Conservation (phyloP, 2,888 invertebrate species). For the Caradrina clavipalpis region DNA sequence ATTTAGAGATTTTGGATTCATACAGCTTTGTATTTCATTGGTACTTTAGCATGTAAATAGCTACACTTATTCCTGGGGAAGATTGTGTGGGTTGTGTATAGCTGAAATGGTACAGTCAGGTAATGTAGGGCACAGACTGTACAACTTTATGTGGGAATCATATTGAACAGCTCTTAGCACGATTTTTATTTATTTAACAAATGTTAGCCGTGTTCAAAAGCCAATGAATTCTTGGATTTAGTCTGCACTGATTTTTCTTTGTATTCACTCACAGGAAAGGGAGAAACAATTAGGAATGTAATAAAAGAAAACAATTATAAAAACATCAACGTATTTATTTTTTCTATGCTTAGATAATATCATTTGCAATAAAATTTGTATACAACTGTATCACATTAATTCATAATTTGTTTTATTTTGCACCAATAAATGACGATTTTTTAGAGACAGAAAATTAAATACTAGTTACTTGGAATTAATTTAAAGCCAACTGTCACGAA, state of each 20-base stretch:
- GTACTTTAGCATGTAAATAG: slow-evolving; percentile 7
- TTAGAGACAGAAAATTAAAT: slow-evolving; percentile 6
- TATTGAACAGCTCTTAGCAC: not conserved
- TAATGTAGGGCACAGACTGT: not conserved
- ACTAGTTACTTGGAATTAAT: not conserved
- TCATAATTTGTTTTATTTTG: slow-evolving; percentile 49
- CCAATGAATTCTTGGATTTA: not conserved
- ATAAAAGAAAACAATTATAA: slow-evolving; percentile 46
- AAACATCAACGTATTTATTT: slow-evolving; percentile 63
- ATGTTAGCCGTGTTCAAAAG: not conserved
- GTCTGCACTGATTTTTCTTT: slow-evolving; percentile 12
- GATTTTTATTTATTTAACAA: not conserved
- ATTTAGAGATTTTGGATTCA: not conserved
- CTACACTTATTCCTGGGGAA: not conserved
- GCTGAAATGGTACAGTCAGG: not conserved
- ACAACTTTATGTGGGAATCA: not conserved
- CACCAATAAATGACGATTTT: slow-evolving; percentile 22
- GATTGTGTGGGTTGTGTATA: not conserved
- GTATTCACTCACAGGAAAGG: slow-evolving; percentile 6
- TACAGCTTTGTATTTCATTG: slow-evolving; percentile 13
- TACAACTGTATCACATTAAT: slow-evolving; percentile 50
- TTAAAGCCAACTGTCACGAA: slow-evolving; percentile 1
- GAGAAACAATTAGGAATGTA: slow-evolving; percentile 5
- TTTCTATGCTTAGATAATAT: slow-evolving; percentile 46
- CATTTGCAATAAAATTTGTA: slow-evolving; percentile 53